phyloP scores from a whole-genome alignment of 1,140 invertebrate genomes.

The Glossosoma conforme region DNA sequence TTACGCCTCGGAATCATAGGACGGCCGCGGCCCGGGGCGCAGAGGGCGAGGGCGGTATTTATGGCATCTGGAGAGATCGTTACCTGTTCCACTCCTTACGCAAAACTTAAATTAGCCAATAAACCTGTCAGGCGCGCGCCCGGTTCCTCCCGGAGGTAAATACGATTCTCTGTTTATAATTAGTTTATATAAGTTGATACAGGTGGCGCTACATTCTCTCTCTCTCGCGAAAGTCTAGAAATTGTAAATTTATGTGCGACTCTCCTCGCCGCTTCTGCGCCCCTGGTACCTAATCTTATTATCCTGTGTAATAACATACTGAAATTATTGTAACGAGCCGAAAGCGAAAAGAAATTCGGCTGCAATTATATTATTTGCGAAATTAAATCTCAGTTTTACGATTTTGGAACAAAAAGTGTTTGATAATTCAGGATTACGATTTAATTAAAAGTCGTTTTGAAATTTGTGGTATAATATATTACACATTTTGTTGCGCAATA shows the following conservation, averaged over 20 bases:
- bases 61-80: constrained; percentile 31
- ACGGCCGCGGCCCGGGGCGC: neutral
- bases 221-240: constrained; percentile 6
- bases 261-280: constrained; percentile 14
- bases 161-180: constrained; percentile 33
- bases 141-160: constrained; percentile 36
- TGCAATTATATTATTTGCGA: no score
- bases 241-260: constrained; percentile 28
- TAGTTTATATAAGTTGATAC: constrained; percentile 31
- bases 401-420: no score
- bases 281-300: constrained; percentile 28
- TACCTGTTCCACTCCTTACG: constrained; percentile 33
- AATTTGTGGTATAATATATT: no score
- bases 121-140: constrained; percentile 46
- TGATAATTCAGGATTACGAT: no score
- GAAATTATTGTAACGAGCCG: no score
- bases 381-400: no score
- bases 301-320: no score
- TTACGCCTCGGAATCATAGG: constrained; percentile 23
- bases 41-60: constrained; percentile 23
- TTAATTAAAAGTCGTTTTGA: no score
- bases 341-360: no score
- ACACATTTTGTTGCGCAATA: no score
- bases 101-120: constrained; percentile 53
- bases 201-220: constrained; percentile 15